phyloP scores from a whole-genome alignment of 2,113 vertebrate species.

The Acrocephalus arundinaceus region DNA sequence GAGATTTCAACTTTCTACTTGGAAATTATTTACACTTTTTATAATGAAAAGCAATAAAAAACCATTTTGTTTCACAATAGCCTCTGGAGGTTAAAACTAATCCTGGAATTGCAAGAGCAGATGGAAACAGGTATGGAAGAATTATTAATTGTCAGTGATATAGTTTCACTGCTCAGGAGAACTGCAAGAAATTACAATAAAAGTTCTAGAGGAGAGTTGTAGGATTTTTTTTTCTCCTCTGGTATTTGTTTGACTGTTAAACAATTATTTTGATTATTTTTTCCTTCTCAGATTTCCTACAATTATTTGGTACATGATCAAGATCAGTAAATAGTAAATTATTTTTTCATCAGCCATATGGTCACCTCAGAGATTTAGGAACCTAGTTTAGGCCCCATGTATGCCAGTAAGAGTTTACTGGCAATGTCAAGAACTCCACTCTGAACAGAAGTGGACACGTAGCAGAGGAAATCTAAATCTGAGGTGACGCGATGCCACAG shows the following conservation, averaged over 20 bases:
- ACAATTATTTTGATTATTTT: neutral
- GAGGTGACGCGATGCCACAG: constrained; percentile 3
- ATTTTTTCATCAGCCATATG: constrained; percentile 65
- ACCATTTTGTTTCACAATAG: neutral
- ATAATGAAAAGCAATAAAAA: neutral
- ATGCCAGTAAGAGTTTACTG: constrained; percentile 54
- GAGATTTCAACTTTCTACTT: neutral
- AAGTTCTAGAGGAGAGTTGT: neutral
- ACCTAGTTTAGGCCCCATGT: constrained; percentile 63
- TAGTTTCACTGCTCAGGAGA: neutral
- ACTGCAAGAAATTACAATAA: neutral
- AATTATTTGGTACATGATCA: constrained; percentile 44
- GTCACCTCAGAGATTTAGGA: constrained; percentile 60
- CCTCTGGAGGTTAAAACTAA: neutral
- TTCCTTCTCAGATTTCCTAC: neutral
- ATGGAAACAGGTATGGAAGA: neutral
- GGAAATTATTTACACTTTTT: neutral
- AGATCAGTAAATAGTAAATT: constrained; percentile 61
- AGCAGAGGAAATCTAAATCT: constrained; percentile 1
- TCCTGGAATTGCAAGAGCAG: neutral
- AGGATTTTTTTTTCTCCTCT: neutral
- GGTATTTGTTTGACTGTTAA: neutral
- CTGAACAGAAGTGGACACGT: constrained; percentile 18
- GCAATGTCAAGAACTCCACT: constrained; percentile 56
- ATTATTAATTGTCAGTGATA: neutral